Base-by-base conservation (phyloP, 23 tunicate genomes). In the Halocynthia aurantium region DNA sequence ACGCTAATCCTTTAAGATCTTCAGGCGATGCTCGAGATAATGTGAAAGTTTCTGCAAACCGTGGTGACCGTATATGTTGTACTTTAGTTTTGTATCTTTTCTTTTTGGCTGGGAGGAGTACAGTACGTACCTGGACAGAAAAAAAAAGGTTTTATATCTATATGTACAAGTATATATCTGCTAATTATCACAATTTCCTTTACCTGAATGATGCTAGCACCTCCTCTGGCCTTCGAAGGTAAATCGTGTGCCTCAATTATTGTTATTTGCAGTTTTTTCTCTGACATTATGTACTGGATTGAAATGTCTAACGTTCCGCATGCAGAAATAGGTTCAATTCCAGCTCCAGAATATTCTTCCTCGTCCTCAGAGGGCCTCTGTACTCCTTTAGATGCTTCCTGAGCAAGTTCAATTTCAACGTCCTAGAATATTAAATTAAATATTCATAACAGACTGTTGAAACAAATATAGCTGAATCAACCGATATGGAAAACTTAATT, bases 161-260 rank as follows among this genome's bases (percentile, higher is more conserved):
- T 31, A 69, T 69, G 51, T n/a, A 12, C 31, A 69, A 22, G n/a
- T 69, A 21, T 69, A 15, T 21, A n/a, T n/a, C 73, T 19, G 15
- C 17, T 60, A 21, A 15, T 68, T 68, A 68, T 10, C 2, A 31
- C 44, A 31, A 4, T 31, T 31, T 67, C 72, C 11, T 19, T 40
- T 49, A 95, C 99, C 89, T 96, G 99, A 10, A 96, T 78, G 51
- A 96, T 89, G 57, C 88, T 86, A 7, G 91, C 83, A n/a, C 95
- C 99, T n/a, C 99, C 99, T 75, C 99, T 74, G 80, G 94, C 95
- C 64, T 96, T 91, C 6, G 91, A 82, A 18, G 99, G 99, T 54
- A 96, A 72, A 44, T 89, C 99, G 51, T 83, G 84, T 7, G 96
- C 95, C 58, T 96, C 85, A n/a, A 96, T 51, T 17, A 96, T 67